Percentiles rank a stretch among this genome's conserved stretches.
phyloP scores from a whole-genome alignment of 1,140 invertebrate genomes.

The Idris sp. region DNA sequence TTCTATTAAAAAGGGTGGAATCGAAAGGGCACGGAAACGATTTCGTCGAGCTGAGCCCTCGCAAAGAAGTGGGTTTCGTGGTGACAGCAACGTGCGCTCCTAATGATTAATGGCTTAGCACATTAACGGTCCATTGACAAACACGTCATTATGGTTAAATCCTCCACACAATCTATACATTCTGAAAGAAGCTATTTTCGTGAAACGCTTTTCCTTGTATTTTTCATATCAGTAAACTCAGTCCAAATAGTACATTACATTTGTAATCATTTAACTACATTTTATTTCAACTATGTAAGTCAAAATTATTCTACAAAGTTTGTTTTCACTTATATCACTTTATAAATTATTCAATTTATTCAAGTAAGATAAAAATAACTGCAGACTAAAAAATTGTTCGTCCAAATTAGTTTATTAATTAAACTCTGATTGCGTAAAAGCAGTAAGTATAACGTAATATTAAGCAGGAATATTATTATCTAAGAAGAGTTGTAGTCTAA shows the following conservation, averaged over 20 bases:
- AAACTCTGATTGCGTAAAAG: too few species aligned
- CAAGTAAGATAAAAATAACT: too few species aligned
- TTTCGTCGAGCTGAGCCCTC: constrained; percentile 60
- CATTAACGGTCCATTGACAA: constrained; percentile 79
- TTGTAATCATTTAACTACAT: constrained; percentile 39
- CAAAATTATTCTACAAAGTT: too few species aligned
- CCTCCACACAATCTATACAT: constrained; percentile 54
- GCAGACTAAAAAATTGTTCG: too few species aligned
- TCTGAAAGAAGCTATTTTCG: constrained; percentile 60
- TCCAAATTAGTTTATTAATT: too few species aligned
- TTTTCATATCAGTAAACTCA: constrained; percentile 42
- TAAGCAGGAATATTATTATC: too few species aligned
- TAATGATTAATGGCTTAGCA: constrained; percentile 79
- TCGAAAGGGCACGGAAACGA: constrained; percentile 57
- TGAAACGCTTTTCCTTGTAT: constrained; percentile 53
- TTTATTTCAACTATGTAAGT: too few species aligned
- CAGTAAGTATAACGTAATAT: too few species aligned
- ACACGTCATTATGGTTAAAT: constrained; percentile 70
- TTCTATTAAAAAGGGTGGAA: constrained; percentile 52
- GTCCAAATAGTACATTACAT: constrained; percentile 15
- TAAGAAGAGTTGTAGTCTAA: too few species aligned
- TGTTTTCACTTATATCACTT: too few species aligned
- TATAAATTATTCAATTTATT: too few species aligned
- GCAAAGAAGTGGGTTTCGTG: constrained; percentile 65
- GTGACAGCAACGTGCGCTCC: constrained; percentile 71